Conservation (phyloP, 2,888 invertebrate genomes). For the Conistra vaccinii region DNA sequence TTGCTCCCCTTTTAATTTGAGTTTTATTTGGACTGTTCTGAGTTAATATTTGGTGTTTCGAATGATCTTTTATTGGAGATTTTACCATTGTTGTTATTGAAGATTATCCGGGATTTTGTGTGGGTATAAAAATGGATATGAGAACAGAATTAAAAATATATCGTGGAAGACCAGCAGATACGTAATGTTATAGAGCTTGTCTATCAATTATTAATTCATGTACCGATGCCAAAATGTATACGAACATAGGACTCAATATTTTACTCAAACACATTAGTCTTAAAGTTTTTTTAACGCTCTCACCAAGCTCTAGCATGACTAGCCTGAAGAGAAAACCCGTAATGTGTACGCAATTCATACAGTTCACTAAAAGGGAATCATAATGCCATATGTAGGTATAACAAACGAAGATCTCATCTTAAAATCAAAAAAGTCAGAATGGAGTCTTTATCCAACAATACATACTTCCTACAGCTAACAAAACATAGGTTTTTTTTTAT, state of each 20-base stretch:
- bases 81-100: slow-evolving; percentile 24
- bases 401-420: not conserved
- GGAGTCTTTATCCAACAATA: slow-evolving; percentile 9
- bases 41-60: slow-evolving; percentile 54
- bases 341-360: not conserved
- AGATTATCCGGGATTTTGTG: slow-evolving; percentile 23
- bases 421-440: not conserved
- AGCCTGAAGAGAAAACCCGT: not conserved
- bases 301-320: not conserved
- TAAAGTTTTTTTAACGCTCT: not conserved
- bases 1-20: slow-evolving; percentile 57
- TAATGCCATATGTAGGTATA: no score
- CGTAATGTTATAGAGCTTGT: not conserved
- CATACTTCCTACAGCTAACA: slow-evolving; percentile 13
- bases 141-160: not conserved
- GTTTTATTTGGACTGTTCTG: slow-evolving; percentile 51
- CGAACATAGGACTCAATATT: not conserved
- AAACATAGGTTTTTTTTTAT: slow-evolving; percentile 68
- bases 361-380: not conserved
- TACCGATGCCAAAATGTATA: not conserved
- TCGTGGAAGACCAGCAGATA: not conserved
- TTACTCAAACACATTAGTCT: not conserved
- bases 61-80: slow-evolving; percentile 58
- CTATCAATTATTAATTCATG: not conserved
- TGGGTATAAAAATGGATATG: not conserved